Evolutionary conservation across 2,797 vertebrate species (phyloP), one percentile per base, ranked within the genome.

Genomic region (Capromys pilorides): DNA sequence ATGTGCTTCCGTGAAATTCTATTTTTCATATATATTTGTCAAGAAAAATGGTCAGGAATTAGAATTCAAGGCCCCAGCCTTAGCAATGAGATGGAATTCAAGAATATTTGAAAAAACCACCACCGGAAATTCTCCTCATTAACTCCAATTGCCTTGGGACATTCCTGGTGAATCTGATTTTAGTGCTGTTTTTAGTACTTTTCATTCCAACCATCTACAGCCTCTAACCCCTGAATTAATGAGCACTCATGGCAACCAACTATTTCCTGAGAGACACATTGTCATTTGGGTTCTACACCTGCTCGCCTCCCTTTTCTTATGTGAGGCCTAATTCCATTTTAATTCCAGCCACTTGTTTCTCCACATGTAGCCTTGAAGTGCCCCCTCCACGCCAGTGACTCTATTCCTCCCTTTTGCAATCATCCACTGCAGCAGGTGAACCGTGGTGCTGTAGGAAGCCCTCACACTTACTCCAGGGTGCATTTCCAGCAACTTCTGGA

Each of bases 121-220:
- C 92, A 67, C 84, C 33, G 31, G 97, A 97, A 97, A 94, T 96
- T 95, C 96, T 94, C 91, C 75, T 96, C 94, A 51, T 95, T 69
- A 67, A 81, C 31, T 86, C 62, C 31, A 18, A 28, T 54, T 62
- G 19, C 62, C 84, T 91, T 79, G 81, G 86, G 36, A 78, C 51
- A 3, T 64, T 41, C 22, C 31, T 59, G 39, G 39, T 96, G 94
- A 91, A 85, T 45, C 92, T 86, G 90, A 96, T 95, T 96, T 0
- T 93, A 96, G 69, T 19, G 93, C 41, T 31, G 89, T 82, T 96
- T 94, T 96, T 86, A 2, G 98, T 93, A 92, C 90, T 95, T 95
- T 93, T 97, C 81, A 92, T 95, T 96, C 69, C 94, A 93, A 88
- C 78, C 90, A 96, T 51, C 0, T 0, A 26, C 62, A 92, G 79